Conservation (phyloP, 1,140 invertebrate species). For the Brachionus asplanchnoidis region DNA sequence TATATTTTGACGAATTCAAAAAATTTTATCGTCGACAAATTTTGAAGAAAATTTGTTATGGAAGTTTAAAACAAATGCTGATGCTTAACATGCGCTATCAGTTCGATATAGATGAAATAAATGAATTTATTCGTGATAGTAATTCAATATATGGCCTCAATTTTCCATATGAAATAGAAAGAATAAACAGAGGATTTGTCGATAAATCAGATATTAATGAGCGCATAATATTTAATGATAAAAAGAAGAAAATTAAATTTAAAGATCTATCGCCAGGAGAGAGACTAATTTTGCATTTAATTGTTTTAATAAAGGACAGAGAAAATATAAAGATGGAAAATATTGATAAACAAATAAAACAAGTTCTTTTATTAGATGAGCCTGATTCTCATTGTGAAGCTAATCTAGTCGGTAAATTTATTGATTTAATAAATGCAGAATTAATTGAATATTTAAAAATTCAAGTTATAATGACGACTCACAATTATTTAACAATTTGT, state of each 20-base stretch:
- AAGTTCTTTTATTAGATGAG: neutral
- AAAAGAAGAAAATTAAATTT: neutral
- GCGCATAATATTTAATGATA: neutral
- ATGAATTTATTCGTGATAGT: no score
- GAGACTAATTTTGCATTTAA: neutral
- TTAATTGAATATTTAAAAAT: neutral
- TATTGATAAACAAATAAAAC: neutral
- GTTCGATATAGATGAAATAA: no score
- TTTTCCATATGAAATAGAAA: neutral
- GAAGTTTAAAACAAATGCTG: no score
- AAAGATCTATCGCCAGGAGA: conserved; percentile 1
- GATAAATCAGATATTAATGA: neutral
- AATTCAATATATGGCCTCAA: no score
- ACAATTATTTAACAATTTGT: neutral
- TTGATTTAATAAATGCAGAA: neutral
- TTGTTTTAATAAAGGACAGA: neutral
- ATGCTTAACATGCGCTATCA: no score
- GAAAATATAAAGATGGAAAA: neutral
- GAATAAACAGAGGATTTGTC: neutral
- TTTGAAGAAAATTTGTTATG: no score
- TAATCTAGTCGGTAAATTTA: neutral
- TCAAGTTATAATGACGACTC: neutral
- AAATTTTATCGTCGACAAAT: no score
- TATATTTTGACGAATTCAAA: no score
- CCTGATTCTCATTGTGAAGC: neutral